Evolutionary conservation across 2,797 vertebrate genomes (phyloP).

Genomic region (Hybognathus amarus): DNA sequence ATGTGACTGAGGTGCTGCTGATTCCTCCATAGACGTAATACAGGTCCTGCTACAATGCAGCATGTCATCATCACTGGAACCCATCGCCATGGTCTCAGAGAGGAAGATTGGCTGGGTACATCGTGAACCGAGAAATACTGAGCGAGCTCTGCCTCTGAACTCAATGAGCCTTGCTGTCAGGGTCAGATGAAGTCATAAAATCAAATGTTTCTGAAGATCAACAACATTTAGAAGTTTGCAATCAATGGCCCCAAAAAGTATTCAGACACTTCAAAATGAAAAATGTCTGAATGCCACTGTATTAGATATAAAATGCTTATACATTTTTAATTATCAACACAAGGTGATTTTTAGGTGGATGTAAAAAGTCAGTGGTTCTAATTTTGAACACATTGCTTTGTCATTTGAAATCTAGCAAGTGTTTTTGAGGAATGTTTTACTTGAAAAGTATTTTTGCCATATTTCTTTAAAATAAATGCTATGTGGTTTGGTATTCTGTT

Average conservation of each 20-base stretch:
- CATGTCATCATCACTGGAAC: slow-evolving; percentile 80
- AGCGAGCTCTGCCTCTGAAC: slow-evolving; percentile 87
- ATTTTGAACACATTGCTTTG: neutral
- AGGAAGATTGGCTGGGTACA: slow-evolving; percentile 72
- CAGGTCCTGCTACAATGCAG: slow-evolving; percentile 77
- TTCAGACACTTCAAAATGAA: neutral
- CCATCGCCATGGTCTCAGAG: slow-evolving; percentile 74
- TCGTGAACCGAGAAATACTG: slow-evolving; percentile 85
- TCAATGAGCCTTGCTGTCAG: slow-evolving; percentile 84
- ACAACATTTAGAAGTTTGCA: neutral
- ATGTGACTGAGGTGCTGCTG: slow-evolving; percentile 63
- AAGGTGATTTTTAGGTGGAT: neutral
- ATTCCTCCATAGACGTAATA: slow-evolving; percentile 74
- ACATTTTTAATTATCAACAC: neutral
- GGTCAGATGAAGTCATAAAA: slow-evolving; percentile 21
- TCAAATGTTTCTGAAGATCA: slow-evolving; percentile 12
- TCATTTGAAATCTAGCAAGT: neutral
- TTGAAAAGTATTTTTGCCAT: neutral
- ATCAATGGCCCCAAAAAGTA: neutral
- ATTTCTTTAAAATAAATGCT: neutral
- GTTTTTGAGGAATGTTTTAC: neutral
- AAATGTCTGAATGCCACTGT: neutral
- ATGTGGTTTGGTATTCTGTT: neutral
- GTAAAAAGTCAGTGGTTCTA: neutral
- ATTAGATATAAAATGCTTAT: neutral